These are phyloP conservation scores for Semicossyphus pulcher DNA, from an alignment of 2,113 vertebrate species.

Conservation along the genomic window DNA sequence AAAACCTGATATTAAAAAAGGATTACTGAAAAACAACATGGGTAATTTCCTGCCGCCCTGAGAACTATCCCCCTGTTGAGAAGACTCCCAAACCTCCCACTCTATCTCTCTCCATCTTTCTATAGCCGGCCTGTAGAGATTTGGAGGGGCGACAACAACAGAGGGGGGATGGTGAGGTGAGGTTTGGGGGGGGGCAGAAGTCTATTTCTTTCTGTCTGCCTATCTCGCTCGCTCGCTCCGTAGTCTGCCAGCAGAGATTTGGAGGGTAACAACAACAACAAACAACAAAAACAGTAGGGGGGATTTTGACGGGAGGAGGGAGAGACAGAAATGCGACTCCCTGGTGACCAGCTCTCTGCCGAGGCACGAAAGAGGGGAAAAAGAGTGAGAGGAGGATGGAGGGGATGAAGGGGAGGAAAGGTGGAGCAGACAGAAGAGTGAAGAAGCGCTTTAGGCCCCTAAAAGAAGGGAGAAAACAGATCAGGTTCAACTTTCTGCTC, in stretches of 20 bases:
- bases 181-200: slow-evolving; percentile 23
- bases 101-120: slow-evolving; percentile 15
- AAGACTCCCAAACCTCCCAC: slow-evolving; percentile 33
- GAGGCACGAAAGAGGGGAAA: slow-evolving; percentile 5
- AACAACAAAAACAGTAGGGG: slow-evolving; percentile 47
- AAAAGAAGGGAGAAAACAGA: slow-evolving; percentile 23
- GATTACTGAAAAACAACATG: slow-evolving; percentile 75
- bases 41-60: slow-evolving; percentile 72
- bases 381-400: slow-evolving; percentile 21
- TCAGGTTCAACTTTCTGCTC: slow-evolving; percentile 12
- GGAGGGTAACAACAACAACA: slow-evolving; percentile 55
- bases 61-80: slow-evolving; percentile 51
- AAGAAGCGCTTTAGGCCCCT: not conserved
- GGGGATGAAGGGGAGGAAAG: slow-evolving; percentile 39
- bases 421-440: slow-evolving; percentile 26
- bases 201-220: slow-evolving; percentile 48
- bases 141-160: slow-evolving; percentile 52
- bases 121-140: slow-evolving; percentile 33
- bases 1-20: slow-evolving; percentile 81
- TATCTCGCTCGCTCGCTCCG: slow-evolving; percentile 16
- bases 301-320: slow-evolving; percentile 29
- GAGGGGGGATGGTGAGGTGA: slow-evolving; percentile 44
- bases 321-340: slow-evolving; percentile 52
- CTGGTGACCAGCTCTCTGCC: slow-evolving; percentile 46
- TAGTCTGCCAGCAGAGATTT: slow-evolving; percentile 58